Evolutionary conservation across 2,888 invertebrate genomes (phyloP).

Genomic region (Cephalotes varians): DNA sequence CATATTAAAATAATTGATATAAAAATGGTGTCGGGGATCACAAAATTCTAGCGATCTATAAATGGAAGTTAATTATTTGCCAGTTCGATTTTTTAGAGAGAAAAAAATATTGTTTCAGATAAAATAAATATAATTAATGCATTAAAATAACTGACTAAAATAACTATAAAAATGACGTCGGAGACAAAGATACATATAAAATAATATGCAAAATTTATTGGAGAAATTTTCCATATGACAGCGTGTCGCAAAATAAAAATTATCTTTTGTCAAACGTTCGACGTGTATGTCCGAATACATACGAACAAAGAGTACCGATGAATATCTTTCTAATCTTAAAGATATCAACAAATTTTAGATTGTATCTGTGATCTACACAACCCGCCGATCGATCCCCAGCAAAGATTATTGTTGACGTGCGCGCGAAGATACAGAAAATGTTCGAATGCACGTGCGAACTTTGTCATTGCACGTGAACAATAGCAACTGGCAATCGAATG

Average conservation of each 20-base stretch:
- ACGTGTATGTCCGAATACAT: background rate
- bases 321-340: background rate
- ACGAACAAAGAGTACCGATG: background rate
- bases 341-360: background rate
- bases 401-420: background rate
- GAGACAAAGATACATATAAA: background rate
- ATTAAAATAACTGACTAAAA: no score
- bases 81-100: background rate
- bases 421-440: background rate
- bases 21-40: no score
- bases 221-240: background rate
- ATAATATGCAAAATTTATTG: background rate
- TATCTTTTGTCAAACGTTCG: background rate
- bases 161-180: no score
- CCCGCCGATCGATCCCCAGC: background rate
- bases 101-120: background rate
- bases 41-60: background rate
- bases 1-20: no score
- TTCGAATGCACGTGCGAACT: background rate
- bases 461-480: conserved; percentile 19
- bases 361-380: background rate
- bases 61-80: background rate
- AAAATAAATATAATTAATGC: background rate
- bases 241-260: background rate
- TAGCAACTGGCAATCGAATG: conserved; percentile 3